phyloP scores from a whole-genome alignment of 1,140 invertebrate genomes.

The Popillia japonica region DNA sequence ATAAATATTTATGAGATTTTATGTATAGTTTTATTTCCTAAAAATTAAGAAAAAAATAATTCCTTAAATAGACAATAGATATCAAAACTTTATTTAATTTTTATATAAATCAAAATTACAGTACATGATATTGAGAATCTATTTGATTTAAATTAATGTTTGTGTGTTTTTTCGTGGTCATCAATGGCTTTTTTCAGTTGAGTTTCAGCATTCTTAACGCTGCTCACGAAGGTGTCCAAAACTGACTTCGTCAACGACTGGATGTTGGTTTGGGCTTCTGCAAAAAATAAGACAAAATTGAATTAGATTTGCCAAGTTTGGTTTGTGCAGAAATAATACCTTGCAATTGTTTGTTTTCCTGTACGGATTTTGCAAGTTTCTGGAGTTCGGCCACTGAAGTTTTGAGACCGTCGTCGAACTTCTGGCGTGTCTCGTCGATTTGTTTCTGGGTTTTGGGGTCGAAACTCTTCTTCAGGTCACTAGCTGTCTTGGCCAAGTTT shows the following conservation, averaged over 20 bases:
- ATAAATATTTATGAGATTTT: not conserved
- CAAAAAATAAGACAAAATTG: conserved; percentile 28
- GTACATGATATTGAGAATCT: not conserved
- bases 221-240: conserved; percentile 40
- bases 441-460: conserved; percentile 50
- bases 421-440: conserved; percentile 50
- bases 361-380: conserved; percentile 49
- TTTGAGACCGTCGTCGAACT: conserved; percentile 52
- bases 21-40: not conserved
- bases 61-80: not conserved
- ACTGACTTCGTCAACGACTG: conserved; percentile 46
- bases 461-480: conserved; percentile 45
- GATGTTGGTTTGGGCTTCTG: conserved; percentile 52
- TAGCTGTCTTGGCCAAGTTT: conserved; percentile 47
- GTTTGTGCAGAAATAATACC: conserved; percentile 20
- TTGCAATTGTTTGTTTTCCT: conserved; percentile 52
- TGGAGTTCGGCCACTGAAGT: conserved; percentile 50
- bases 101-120: not conserved
- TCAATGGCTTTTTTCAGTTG: conserved; percentile 12
- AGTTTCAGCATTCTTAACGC: not conserved
- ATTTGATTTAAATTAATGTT: not conserved
- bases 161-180: conserved; percentile 9
- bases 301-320: not conserved
- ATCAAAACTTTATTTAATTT: conserved; percentile 9
- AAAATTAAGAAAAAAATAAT: not conserved